Evolutionary conservation across 1,140 invertebrate species (phyloP), one percentile per base, ranked within the genome.

Genomic region (Nebria ingens): DNA sequence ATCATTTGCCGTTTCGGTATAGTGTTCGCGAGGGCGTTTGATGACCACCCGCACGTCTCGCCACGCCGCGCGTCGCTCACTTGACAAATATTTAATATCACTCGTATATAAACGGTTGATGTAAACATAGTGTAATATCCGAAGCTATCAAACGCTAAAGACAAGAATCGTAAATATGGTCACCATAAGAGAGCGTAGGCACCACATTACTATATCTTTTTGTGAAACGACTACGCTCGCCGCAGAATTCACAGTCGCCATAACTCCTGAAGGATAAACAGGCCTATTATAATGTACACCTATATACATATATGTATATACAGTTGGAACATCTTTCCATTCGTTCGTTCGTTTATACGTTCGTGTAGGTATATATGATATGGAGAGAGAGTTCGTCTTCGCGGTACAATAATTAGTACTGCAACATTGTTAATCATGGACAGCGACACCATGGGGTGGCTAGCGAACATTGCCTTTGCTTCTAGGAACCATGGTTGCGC

Each of bases 21-120:
- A n/a, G n/a, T n/a, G n/a, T n/a, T n/a, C n/a, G 25, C 25, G 25
- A 34, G 25, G 25, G 25, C 25, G 25, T 34, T 34, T 9, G 9
- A 45, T 29, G 25, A 29, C 40, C 40, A 45, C 40, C 40, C 40
- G 40, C 40, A 45, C 40, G 40, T 45, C n/a, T n/a, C n/a, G n/a
- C n/a, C n/a, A n/a, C n/a, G n/a, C n/a, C n/a, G n/a, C n/a, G n/a
- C n/a, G n/a, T n/a, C n/a, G n/a, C n/a, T n/a, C n/a, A n/a, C n/a
- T n/a, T 45, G 40, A 45, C 40, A 45, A 45, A 45, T 17, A 45
- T 45, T 45, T 45, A 45, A 45, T 45, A 45, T 45, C 40, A 45
- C 40, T 45, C 40, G 40, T 45, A 45, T n/a, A n/a, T n/a, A n/a
- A n/a, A 34, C 25, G 25, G 25, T 6, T 34, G 25, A 34, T 34